Base-by-base conservation (phyloP, 2,888 invertebrate genomes). In the Polia nebulosa region DNA sequence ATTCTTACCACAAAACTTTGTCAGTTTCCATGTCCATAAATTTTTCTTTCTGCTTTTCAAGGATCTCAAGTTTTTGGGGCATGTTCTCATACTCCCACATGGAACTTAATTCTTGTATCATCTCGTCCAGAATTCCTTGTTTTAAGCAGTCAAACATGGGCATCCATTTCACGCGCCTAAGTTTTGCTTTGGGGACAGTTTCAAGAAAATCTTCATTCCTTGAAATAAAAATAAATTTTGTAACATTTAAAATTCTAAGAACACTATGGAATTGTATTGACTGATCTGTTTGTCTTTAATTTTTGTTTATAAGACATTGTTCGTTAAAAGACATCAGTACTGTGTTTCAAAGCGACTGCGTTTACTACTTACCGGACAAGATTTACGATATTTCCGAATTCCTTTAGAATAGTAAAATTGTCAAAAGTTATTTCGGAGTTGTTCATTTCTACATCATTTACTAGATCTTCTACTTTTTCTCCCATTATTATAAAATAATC, bases 11-110 rank as follows among this genome's bases (percentile, higher is more conserved):
- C 65, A 89, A 76, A 11, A 55, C 65, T 75, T 84, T 86, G 29
- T 88, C 87, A 36, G 85, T 77, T 78, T 89, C 88, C 7, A 89
- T 76, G 56, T 94, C 92, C 51, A 81, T 74, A 85, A 89, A 94
- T 78, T 93, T 95, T 76, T 93, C 93, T 67, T 90, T 93, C 79
- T 94, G 95, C 68, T 92, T 92, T 75, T 94, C 93, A 45, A 95
- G 84, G 52, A 87, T 76, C 75, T 93, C 93, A 45, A 94, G 79
- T 80, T 95, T 96, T 47, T 89, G 86, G 17, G 90, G 87, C 91
- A 96, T 94, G 69, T 93, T 90, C 82, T 96, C 95, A 78, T 92
- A 92, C 69, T 92, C 88, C 96, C 96, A 96, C 94, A 96, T 93
- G 4, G 90, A 85, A 78, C 87, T 90, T 52, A 95, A 78, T 82